Evolutionary conservation across 1,140 invertebrate species (phyloP).

Genomic region (Cydia strobilella): DNA sequence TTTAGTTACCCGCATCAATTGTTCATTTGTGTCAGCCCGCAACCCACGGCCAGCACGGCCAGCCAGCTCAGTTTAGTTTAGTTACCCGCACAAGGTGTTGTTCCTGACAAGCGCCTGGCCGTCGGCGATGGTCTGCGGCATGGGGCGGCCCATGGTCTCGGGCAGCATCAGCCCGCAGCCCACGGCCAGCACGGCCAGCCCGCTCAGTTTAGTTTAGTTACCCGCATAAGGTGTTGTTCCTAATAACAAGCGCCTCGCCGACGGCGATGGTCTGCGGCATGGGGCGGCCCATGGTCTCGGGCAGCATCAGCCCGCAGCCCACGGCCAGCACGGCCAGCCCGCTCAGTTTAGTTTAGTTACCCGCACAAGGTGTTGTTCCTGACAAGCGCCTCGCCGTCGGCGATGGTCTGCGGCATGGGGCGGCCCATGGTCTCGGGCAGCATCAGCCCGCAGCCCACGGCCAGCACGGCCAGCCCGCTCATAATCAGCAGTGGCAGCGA

Average conservation of each 20-base stretch:
- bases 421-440: constrained; percentile 62
- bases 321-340: constrained; percentile 45
- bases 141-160: constrained; percentile 58
- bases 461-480: constrained; percentile 45
- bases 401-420: constrained; percentile 65
- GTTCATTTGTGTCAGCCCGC: no score
- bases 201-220: constrained; percentile 43
- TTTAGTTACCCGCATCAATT: constrained; percentile 59
- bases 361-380: constrained; percentile 60
- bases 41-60: constrained; percentile 45
- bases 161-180: constrained; percentile 51
- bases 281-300: constrained; percentile 58
- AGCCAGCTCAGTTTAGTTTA: constrained; percentile 44
- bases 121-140: constrained; percentile 67
- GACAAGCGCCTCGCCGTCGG: constrained; percentile 60
- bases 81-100: constrained; percentile 53
- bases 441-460: constrained; percentile 46
- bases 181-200: constrained; percentile 45
- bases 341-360: constrained; percentile 46
- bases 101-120: constrained; percentile 57
- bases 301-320: constrained; percentile 49
- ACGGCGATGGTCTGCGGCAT: constrained; percentile 68
- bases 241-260: constrained; percentile 55
- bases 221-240: constrained; percentile 62
- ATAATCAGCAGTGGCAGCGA: constrained; percentile 55